phyloP scores from a whole-genome alignment of 2,888 invertebrate genomes.

The Polylopha cassiicola region DNA sequence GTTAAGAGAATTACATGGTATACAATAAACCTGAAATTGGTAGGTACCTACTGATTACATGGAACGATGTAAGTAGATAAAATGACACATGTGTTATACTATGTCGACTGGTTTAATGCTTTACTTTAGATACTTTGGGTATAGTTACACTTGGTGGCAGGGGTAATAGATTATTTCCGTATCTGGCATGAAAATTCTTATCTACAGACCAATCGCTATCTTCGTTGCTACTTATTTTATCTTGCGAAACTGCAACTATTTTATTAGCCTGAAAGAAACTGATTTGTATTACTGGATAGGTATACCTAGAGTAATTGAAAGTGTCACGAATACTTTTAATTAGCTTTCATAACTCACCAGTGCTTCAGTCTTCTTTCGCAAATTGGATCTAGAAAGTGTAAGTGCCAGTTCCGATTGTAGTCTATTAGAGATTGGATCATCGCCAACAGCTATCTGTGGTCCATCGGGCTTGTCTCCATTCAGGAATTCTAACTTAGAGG shows the following conservation, averaged over 20 bases:
- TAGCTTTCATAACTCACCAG: too few species aligned
- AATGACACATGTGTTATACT: slow-evolving; percentile 8
- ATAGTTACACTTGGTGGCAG: slow-evolving; percentile 66
- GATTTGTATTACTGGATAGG: slow-evolving; percentile 23
- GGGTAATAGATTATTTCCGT: slow-evolving; percentile 69
- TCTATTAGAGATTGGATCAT: slow-evolving; percentile 78
- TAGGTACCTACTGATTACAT: too few species aligned
- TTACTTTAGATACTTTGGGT: slow-evolving; percentile 64
- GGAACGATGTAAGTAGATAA: too few species aligned
- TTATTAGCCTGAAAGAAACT: slow-evolving; percentile 55
- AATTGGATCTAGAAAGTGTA: slow-evolving; percentile 86
- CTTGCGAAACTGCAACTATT: slow-evolving; percentile 32
- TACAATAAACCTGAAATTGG: too few species aligned
- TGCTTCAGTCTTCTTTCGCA: slow-evolving; percentile 83
- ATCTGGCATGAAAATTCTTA: slow-evolving; percentile 69
- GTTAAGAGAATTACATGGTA: too few species aligned
- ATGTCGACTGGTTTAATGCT: slow-evolving; percentile 33
- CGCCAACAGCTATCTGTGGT: slow-evolving; percentile 50
- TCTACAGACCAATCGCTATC: slow-evolving; percentile 55
- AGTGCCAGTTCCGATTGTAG: slow-evolving; percentile 85
- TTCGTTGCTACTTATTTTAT: slow-evolving; percentile 35
- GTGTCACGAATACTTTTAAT: background rate
- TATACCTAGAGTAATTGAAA: too few species aligned
- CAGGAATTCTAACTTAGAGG: slow-evolving; percentile 84
- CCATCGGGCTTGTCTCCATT: slow-evolving; percentile 61